Conservation (phyloP, 2,888 invertebrate genomes). For the Lottia gigantea region DNA sequence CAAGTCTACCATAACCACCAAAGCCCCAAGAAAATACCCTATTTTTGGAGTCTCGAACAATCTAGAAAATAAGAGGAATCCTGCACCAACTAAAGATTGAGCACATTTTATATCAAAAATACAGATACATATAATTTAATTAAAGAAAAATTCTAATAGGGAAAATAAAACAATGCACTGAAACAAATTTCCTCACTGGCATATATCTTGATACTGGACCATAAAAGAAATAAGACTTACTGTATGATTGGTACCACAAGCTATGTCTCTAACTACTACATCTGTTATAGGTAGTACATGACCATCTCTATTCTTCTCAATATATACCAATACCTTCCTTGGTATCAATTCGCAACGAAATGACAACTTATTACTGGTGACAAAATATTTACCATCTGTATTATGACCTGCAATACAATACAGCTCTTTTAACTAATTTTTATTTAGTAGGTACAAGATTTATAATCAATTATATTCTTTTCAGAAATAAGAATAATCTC, state of each 20-base stretch:
- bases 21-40: constrained; percentile 95
- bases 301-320: constrained; percentile 87
- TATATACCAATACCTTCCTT: constrained; percentile 84
- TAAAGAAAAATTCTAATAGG: too few relatives aligned
- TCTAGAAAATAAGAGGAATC: constrained; percentile 69
- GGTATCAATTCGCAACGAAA: constrained; percentile 88
- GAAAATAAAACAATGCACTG: too few relatives aligned
- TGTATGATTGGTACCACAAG: constrained; percentile 91
- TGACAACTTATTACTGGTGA: constrained; percentile 87
- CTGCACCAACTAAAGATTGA: too few relatives aligned
- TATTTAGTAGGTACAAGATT: too few relatives aligned
- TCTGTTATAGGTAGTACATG: constrained; percentile 83
- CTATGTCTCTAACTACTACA: constrained; percentile 88
- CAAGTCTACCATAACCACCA: constrained; percentile 92
- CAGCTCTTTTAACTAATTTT: too few relatives aligned
- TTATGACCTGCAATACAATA: constrained; percentile 78
- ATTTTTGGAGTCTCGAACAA: constrained; percentile 88
- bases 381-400: constrained; percentile 94
- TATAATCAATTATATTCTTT: too few relatives aligned
- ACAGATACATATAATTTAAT: too few relatives aligned
- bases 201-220: too few relatives aligned
- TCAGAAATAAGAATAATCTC: too few relatives aligned
- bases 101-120: too few relatives aligned
- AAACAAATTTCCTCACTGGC: too few relatives aligned
- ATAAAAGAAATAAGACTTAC: constrained; percentile 70